Evolutionary conservation across 2,797 vertebrate species (phyloP), one percentile per base, ranked within the genome.

Genomic region (Coilia nasus): DNA sequence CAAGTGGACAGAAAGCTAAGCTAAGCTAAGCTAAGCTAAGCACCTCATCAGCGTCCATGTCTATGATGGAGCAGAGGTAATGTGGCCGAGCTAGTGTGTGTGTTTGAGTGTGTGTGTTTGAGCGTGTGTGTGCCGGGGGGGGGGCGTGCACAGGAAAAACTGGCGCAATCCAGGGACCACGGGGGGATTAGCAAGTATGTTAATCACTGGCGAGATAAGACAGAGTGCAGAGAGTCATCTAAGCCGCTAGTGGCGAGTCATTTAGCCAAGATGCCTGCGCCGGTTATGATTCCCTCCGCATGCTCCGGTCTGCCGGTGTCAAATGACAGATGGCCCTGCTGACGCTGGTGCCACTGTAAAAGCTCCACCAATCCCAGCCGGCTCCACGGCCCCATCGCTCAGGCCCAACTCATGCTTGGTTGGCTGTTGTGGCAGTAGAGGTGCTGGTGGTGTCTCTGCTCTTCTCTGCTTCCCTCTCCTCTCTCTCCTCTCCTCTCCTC

Each of bases 101-200:
- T 67, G 50, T 28, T n/a, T 64, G 60, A 25, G n/a, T 64, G 23
- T 64, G 60, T 23, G 60, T 64, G n/a, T 23, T 1, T 62, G 59
- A 2, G 21, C n/a, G 59, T 64, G 60, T 64, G 60, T 64, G 60
- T 64, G 60, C 28, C 35, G 28, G 1, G 28, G 4, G 64, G 2
- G 5, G 23, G 64, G 1, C n/a, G 35, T 44, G 10, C 31, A 21
- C 6, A 17, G 31, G 31, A 78, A 19, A 67, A 41, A 78, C 71
- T 35, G 31, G 71, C 17, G 35, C 71, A 78, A 78, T 78, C 71
- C 71, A 21, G 15, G 14, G 71, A 19, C 71, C 35, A 2, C 71
- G 6, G 17, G 71, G 28, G 71, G 71, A 78, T 78, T 78, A 78
- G 71, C 71, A 78, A 78, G 71, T 78, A 78, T 78, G 71, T 78